Evolutionary conservation across 2,113 vertebrate species (phyloP).

Genomic region (Hymenochirus boettgeri): DNA sequence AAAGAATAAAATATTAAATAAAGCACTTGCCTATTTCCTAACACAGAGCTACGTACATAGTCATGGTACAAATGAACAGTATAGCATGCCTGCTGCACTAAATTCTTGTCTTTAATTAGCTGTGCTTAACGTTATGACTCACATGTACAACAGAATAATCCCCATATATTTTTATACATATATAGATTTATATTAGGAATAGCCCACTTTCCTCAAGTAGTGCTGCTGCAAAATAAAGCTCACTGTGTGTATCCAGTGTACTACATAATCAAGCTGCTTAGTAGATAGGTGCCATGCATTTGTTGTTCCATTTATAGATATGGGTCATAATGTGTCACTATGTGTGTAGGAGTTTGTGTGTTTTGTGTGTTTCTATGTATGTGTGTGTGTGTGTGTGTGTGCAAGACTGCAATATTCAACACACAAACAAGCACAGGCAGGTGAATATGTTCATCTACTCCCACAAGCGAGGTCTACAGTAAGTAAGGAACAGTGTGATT

Average conservation of each 20-base stretch:
- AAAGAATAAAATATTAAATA: too few species aligned
- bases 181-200: neutral
- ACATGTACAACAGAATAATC: neutral
- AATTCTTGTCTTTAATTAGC: neutral
- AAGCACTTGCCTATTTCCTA: too few species aligned
- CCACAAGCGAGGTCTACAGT: neutral
- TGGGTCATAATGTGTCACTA: conserved; percentile 28
- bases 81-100: neutral
- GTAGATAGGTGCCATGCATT: conserved; percentile 4
- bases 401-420: too few species aligned
- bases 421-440: neutral
- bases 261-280: neutral
- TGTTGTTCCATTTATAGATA: conserved; percentile 11
- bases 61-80: neutral
- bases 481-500: neutral
- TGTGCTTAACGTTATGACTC: neutral
- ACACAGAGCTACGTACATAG: too few species aligned
- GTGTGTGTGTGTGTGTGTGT: too few species aligned
- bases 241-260: neutral
- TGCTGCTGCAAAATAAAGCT: neutral
- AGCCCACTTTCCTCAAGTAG: conserved; percentile 1
- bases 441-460: neutral
- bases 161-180: too few species aligned
- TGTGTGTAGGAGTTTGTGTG: conserved; percentile 14
- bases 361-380: too few species aligned